phyloP scores from a whole-genome alignment of 2,797 vertebrate species.

The Jordanella pulchra region DNA sequence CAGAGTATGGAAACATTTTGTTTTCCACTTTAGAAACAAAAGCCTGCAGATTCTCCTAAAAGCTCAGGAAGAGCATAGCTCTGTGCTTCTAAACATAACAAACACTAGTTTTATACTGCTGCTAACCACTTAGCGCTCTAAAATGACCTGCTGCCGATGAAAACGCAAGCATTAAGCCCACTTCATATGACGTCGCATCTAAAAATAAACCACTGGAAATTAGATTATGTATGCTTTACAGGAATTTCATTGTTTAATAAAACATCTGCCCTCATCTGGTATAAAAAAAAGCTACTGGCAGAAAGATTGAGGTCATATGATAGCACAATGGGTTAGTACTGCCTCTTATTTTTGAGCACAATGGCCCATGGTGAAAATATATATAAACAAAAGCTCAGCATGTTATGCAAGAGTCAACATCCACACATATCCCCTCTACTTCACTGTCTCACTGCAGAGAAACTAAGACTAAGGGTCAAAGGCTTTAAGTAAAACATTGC shows the following conservation, averaged over 20 bases:
- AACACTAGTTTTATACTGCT: not conserved
- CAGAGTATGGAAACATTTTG: not conserved
- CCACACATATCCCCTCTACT: slow-evolving; percentile 31
- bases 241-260: slow-evolving; percentile 56
- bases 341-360: slow-evolving; percentile 46
- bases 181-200: slow-evolving; percentile 33
- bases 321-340: slow-evolving; percentile 35
- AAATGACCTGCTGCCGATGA: slow-evolving; percentile 23
- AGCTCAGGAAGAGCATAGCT: not conserved
- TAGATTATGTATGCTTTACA: slow-evolving; percentile 43
- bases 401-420: slow-evolving; percentile 56
- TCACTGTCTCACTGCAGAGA: slow-evolving; percentile 32
- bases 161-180: slow-evolving; percentile 28
- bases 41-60: not conserved
- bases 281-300: slow-evolving; percentile 28
- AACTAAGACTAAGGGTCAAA: slow-evolving; percentile 50
- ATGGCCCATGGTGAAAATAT: slow-evolving; percentile 38
- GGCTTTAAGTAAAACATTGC: slow-evolving; percentile 56
- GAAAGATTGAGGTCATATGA: slow-evolving; percentile 31
- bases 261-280: slow-evolving; percentile 51
- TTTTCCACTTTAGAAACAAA: not conserved
- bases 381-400: slow-evolving; percentile 20
- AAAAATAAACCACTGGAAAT: slow-evolving; percentile 47
- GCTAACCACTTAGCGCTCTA: slow-evolving; percentile 6
- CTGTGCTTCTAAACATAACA: not conserved